phyloP scores from a whole-genome alignment of 2,113 vertebrate species.

The Rhinopomastus cyanomelas region DNA sequence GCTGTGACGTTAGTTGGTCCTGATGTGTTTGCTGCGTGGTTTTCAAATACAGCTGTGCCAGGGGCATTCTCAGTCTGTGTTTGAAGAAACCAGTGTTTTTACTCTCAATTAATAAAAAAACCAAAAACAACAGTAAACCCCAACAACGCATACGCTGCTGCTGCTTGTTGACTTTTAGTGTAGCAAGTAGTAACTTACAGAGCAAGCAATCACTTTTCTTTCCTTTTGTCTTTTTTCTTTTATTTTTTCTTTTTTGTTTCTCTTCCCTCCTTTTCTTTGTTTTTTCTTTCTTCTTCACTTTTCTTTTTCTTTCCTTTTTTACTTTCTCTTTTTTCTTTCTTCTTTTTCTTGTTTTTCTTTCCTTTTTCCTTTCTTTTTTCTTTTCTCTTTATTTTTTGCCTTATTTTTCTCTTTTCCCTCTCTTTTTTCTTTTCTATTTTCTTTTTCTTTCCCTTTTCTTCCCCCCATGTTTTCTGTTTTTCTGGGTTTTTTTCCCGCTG shows the following conservation, averaged over 20 bases:
- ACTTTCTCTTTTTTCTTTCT: too few species aligned
- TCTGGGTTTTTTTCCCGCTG: too few species aligned
- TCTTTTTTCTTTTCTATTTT: too few species aligned
- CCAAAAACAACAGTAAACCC: too few species aligned
- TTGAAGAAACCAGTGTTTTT: neutral
- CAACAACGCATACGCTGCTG: neutral
- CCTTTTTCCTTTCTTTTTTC: too few species aligned
- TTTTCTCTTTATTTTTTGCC: too few species aligned
- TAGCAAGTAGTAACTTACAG: neutral
- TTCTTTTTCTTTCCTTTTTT: too few species aligned
- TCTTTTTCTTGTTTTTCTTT: too few species aligned
- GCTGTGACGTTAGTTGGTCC: conserved; percentile 50
- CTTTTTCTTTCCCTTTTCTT: too few species aligned
- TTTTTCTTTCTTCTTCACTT: too few species aligned
- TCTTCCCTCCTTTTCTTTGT: neutral
- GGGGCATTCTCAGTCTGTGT: neutral
- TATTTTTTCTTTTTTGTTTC: neutral
- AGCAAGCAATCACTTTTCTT: neutral
- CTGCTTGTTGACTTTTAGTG: neutral
- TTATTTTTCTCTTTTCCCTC: too few species aligned
- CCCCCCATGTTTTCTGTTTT: too few species aligned
- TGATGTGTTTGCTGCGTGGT: conserved; percentile 56
- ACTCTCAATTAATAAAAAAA: neutral
- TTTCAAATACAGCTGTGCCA: conserved; percentile 32
- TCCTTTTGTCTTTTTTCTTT: neutral